phyloP scores from a whole-genome alignment of 2,797 vertebrate genomes.

The Gouania willdenowi region DNA sequence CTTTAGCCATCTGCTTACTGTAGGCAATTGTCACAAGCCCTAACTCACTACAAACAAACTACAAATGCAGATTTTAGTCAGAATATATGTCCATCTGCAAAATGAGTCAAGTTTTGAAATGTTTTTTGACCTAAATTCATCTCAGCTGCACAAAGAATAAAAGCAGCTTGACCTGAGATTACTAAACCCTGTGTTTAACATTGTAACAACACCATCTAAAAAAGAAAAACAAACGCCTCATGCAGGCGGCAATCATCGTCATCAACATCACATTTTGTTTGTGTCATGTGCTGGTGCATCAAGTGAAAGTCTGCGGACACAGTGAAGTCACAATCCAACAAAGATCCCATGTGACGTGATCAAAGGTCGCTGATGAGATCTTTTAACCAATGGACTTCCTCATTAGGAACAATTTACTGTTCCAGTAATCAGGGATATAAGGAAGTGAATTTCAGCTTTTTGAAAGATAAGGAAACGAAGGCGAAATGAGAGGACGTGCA shows the following conservation, averaged over 20 bases:
- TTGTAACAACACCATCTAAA: neutral
- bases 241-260: neutral
- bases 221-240: neutral
- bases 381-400: conserved; percentile 31
- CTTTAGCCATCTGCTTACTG: conserved; percentile 7
- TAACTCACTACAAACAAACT: neutral
- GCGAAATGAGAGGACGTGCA: neutral
- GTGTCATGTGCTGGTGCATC: conserved; percentile 8
- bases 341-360: conserved; percentile 7
- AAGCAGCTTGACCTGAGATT: conserved; percentile 15
- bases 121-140: conserved; percentile 3
- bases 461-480: no score
- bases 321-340: conserved; percentile 5
- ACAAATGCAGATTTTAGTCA: neutral
- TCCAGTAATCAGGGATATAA: neutral
- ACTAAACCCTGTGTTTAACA: conserved; percentile 8
- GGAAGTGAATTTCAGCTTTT: no score
- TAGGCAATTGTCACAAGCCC: neutral
- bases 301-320: conserved; percentile 1
- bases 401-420: neutral
- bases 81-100: neutral
- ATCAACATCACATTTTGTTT: neutral
- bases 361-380: conserved; percentile 28
- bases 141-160: conserved; percentile 34
- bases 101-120: neutral